phyloP scores from a whole-genome alignment of 2,888 invertebrate genomes.

The Prosopocoilus inquinatus region DNA sequence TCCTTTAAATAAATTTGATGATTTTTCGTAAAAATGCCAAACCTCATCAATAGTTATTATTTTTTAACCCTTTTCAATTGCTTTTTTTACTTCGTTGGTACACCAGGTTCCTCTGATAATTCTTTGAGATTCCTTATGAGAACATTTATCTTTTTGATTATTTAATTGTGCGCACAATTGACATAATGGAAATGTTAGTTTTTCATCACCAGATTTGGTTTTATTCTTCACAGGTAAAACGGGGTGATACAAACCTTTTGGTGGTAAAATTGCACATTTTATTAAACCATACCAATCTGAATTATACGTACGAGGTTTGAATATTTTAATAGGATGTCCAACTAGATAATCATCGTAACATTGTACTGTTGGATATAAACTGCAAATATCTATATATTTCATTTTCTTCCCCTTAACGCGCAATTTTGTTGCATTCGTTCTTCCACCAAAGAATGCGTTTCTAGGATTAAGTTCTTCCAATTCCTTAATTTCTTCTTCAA shows the following conservation, averaged over 20 bases:
- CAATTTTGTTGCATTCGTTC: constrained; percentile 25
- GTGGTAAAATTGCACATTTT: constrained; percentile 23
- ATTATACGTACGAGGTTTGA: constrained; percentile 25
- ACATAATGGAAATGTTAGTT: too few species aligned
- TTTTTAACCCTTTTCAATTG: constrained; percentile 28
- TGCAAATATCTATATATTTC: constrained; percentile 28
- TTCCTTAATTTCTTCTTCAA: background rate
- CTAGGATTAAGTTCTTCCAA: constrained; percentile 20
- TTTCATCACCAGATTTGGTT: too few species aligned
- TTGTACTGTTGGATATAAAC: too few species aligned
- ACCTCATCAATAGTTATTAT: constrained; percentile 23
- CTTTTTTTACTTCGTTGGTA: too few species aligned
- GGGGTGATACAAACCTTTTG: too few species aligned
- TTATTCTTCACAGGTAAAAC: too few species aligned
- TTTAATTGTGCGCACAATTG: background rate
- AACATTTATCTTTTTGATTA: background rate
- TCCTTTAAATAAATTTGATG: constrained; percentile 24
- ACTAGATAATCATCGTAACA: too few species aligned
- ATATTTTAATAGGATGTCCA: too few species aligned
- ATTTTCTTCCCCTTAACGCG: constrained; percentile 22
- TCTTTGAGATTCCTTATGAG: constrained; percentile 10
- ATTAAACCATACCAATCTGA: constrained; percentile 28
- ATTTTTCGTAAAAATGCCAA: too few species aligned
- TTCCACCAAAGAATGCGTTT: constrained; percentile 27
- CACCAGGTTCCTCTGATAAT: constrained; percentile 12